Conservation (phyloP, 2,797 vertebrate genomes). For the Dallia pectoralis region DNA sequence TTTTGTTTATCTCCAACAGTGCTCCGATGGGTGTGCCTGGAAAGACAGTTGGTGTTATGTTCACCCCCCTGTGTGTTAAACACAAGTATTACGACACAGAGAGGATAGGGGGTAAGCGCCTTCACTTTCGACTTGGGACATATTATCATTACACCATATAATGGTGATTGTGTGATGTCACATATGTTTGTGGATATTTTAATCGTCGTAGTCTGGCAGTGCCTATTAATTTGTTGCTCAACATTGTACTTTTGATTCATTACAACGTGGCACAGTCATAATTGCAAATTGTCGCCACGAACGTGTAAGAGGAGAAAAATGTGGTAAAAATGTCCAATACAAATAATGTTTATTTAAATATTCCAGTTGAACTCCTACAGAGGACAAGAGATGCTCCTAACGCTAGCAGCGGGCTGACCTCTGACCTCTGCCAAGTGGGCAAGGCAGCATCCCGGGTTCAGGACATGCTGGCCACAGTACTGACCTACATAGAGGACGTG, state of each 20-base stretch:
- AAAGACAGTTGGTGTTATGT: conserved; percentile 98
- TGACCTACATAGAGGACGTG: conserved; percentile 93
- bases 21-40: conserved; percentile 97
- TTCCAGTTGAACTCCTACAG: conserved; percentile 89
- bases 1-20: conserved; percentile 62
- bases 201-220: too few relatives aligned
- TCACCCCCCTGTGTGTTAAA: conserved; percentile 91
- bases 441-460: conserved; percentile 84
- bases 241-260: too few relatives aligned
- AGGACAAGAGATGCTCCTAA: conserved; percentile 85
- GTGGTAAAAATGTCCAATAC: background rate
- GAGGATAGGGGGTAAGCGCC: conserved; percentile 86
- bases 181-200: too few relatives aligned
- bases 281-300: too few relatives aligned
- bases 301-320: too few relatives aligned
- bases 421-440: conserved; percentile 92
- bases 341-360: background rate
- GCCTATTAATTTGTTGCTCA: too few relatives aligned
- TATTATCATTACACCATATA: background rate
- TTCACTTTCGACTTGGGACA: background rate
- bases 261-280: too few relatives aligned
- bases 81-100: conserved; percentile 92
- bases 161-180: too few relatives aligned
- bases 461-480: conserved; percentile 89
- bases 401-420: conserved; percentile 89